Evolutionary conservation across 2,888 invertebrate species (phyloP), one percentile per base, ranked within the genome.

Genomic region (Spialia ferax): DNA sequence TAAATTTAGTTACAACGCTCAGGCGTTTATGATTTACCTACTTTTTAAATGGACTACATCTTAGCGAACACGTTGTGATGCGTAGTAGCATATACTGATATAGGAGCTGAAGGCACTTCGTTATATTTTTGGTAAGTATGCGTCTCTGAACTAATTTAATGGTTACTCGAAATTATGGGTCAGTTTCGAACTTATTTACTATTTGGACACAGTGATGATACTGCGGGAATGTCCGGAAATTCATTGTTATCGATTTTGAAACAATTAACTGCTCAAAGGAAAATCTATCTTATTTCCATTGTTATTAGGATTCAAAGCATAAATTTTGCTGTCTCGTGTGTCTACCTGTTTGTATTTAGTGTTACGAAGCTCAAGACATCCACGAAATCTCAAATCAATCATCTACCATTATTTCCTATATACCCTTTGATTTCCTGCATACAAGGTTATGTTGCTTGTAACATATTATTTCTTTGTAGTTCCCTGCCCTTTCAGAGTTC

Each of bases 111-210:
- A 76, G 79, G 79, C 69, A 79, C 77, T 79, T 79, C 78, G 77
- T 82, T 81, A 83, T 86, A 88, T 87, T 85, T 77, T 87, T 79
- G 88, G 92, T 91, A 77, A 90, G 92, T 91, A 77, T 80, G 75
- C 78, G 18, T 59, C 20, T 57, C 29, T 78, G 82, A 81, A 75
- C 77, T 81, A 80, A 82, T 82, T 79, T 82, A 80, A 78, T 82
- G 85, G 86, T 89, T 74, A 73, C 70, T 73, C 75, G 75, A 72
- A 77, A 76, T 75, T 76, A 73, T 77, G 91, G 90, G 80, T 91
- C 88, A 91, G 79, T 80, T 75, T 81, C 82, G 82, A 79, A 77
- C 79, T 18, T 61, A 74, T 70, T 66, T 42, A 62, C 45, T 60
- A 63, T 50, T 57, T 23, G 23, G 48, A 68, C 65, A 55, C 63